Percentiles rank a stretch among this genome's conserved stretches.
Evolutionary conservation across 1,140 invertebrate genomes (phyloP).

Genomic region (Paraescarpia echinospica): DNA sequence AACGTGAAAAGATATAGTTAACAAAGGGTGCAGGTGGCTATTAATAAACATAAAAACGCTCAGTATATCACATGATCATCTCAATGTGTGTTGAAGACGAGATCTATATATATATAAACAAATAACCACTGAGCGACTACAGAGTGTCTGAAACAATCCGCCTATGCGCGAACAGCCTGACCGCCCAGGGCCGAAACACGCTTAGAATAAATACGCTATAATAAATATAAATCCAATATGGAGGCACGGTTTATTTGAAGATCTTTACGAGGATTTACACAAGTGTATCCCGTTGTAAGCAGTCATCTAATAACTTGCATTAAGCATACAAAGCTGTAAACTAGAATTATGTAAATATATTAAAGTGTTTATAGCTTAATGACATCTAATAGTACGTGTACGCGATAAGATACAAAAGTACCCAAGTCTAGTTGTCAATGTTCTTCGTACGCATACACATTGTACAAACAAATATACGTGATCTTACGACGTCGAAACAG

Average conservation of each 20-base stretch:
- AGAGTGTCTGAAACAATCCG: neutral
- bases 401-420: slow-evolving; percentile 1
- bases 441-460: neutral
- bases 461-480: neutral
- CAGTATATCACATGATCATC: neutral
- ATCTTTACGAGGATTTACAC: neutral
- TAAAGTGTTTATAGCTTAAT: neutral
- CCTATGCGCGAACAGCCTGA: neutral
- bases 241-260: neutral
- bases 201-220: neutral
- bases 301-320: neutral
- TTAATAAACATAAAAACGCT: neutral
- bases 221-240: slow-evolving; percentile 7
- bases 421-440: neutral
- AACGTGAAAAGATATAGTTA: neutral
- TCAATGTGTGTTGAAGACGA: neutral
- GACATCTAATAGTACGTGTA: neutral
- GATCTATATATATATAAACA: neutral
- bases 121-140: neutral
- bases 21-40: neutral
- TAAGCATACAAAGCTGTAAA: neutral
- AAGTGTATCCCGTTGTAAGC: neutral
- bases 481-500: neutral
- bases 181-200: neutral
- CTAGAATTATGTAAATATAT: neutral